A percentile compares a stretch with the other conserved stretches of the same genome.
These are phyloP conservation scores for Callyntrura sp. DNA, from an alignment of 2,888 invertebrate species.

Conservation along the genomic window DNA sequence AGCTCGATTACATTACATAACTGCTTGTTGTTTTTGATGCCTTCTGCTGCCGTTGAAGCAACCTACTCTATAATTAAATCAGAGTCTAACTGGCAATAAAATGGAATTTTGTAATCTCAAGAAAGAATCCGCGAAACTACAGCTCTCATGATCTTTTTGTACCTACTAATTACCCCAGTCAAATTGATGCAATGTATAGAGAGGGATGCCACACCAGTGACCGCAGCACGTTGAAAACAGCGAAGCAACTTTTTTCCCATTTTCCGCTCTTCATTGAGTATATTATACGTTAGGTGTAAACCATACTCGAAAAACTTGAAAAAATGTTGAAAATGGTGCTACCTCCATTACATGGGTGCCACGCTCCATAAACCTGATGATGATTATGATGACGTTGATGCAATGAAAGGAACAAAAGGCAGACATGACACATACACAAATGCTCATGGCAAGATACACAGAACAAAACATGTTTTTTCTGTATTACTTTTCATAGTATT, in stretches of 20 bases:
- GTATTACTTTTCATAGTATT: background rate
- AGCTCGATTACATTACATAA: no score
- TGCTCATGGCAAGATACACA: no score
- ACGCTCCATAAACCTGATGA: slow-evolving; percentile 29
- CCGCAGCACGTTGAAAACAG: background rate
- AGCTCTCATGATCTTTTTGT: slow-evolving; percentile 11
- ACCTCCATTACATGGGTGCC: background rate
- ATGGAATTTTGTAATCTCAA: background rate
- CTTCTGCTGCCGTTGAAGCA: background rate
- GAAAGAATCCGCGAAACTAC: slow-evolving; percentile 13
- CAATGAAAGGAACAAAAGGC: background rate
- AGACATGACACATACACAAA: background rate
- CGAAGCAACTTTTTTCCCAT: background rate
- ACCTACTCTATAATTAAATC: slow-evolving; percentile 58
- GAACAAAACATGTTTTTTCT: background rate
- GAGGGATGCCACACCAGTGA: background rate
- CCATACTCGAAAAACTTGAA: no score
- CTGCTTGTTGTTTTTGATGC: background rate
- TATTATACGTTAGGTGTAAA: background rate
- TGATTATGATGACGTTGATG: background rate
- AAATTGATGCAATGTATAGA: no score
- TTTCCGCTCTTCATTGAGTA: background rate
- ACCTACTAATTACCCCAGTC: slow-evolving; percentile 33
- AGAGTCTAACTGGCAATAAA: slow-evolving; percentile 53
- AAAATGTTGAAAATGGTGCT: no score